Conservation (phyloP, 2,113 vertebrate genomes). For the Ptilonorhynchus violaceus region DNA sequence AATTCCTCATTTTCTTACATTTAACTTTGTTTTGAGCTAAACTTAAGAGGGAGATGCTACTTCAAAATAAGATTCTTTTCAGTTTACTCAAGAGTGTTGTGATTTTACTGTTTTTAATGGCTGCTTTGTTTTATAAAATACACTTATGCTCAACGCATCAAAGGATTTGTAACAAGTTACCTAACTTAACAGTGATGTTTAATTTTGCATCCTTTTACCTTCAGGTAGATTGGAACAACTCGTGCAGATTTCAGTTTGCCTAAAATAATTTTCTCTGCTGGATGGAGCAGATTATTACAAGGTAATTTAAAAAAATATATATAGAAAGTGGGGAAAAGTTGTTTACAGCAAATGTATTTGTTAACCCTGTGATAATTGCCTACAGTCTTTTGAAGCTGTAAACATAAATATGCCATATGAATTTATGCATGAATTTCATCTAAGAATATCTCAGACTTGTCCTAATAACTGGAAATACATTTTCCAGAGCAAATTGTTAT, state of each 20-base stretch:
- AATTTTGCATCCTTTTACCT: background rate
- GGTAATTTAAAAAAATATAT: conserved; percentile 26
- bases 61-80: background rate
- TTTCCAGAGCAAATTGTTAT: conserved; percentile 60
- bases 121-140: background rate
- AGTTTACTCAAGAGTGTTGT: background rate
- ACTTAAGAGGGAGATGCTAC: background rate
- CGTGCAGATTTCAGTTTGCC: background rate
- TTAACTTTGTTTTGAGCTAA: background rate
- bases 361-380: conserved; percentile 51
- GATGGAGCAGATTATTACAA: conserved; percentile 12
- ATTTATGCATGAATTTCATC: conserved; percentile 30
- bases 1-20: background rate
- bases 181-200: background rate
- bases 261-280: conserved; percentile 29
- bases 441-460: conserved; percentile 15
- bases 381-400: conserved; percentile 34
- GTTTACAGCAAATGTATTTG: conserved; percentile 40
- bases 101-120: background rate
- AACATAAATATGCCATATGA: conserved; percentile 19
- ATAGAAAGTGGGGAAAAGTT: background rate
- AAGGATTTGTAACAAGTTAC: background rate
- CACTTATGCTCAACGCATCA: background rate
- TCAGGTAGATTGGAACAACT: background rate
- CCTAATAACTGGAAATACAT: conserved; percentile 46